phyloP scores from a whole-genome alignment of 2,797 vertebrate species.

The Alfaro cultratus region DNA sequence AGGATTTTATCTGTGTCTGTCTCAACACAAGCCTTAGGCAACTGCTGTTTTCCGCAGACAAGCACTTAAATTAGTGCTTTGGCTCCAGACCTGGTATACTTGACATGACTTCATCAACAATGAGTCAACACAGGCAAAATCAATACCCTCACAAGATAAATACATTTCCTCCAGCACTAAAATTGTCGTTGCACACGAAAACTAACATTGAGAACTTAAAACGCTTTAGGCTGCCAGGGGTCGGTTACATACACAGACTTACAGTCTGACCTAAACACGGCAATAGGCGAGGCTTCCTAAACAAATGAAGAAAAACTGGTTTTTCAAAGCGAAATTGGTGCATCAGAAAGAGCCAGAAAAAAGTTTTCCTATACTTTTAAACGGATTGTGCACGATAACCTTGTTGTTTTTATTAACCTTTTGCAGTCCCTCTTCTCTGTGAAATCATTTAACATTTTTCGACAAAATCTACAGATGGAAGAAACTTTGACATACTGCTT shows the following conservation, averaged over 20 bases:
- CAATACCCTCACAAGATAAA: not conserved
- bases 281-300: not conserved
- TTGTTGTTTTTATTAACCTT: not conserved
- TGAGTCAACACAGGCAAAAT: not conserved
- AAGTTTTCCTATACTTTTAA: not conserved
- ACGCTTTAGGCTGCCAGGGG: not conserved
- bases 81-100: conserved; percentile 15
- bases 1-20: conserved; percentile 58
- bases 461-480: not conserved
- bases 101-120: conserved; percentile 15
- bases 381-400: not conserved
- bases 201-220: not conserved
- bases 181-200: not conserved
- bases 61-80: conserved; percentile 23
- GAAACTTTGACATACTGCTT: conserved; percentile 41
- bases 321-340: not conserved
- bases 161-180: not conserved
- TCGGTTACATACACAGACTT: not conserved
- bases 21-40: conserved; percentile 65
- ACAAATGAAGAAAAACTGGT: conserved; percentile 10
- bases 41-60: conserved; percentile 31
- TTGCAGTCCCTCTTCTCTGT: not conserved
- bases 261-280: not conserved
- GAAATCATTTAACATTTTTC: too few species aligned
- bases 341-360: not conserved